These are phyloP conservation scores for Gryllus bimaculatus DNA, from an alignment of 1,140 invertebrate species.

Conservation along the genomic window DNA sequence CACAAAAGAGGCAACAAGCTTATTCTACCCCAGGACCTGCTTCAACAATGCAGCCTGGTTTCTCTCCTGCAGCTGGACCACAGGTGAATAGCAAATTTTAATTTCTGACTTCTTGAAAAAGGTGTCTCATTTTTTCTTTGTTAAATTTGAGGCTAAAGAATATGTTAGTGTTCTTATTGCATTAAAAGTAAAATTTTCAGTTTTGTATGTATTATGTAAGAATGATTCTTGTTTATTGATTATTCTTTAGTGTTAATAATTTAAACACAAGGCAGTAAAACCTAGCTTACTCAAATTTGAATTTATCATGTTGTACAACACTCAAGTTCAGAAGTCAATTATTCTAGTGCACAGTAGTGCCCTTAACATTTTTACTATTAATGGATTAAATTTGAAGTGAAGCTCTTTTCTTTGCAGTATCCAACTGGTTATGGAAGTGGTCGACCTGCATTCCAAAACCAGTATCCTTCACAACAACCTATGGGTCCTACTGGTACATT, in stretches of 20 bases:
- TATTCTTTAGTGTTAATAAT: no score
- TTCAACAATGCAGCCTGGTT: slow-evolving; percentile 40
- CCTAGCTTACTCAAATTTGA: no score
- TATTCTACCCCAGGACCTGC: slow-evolving; percentile 30
- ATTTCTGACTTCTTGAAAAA: background rate
- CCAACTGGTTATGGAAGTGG: slow-evolving; percentile 40
- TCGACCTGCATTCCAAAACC: slow-evolving; percentile 53
- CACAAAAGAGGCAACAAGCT: slow-evolving; percentile 54
- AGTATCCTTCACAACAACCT: slow-evolving; percentile 55
- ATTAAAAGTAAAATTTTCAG: background rate
- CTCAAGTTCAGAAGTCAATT: no score
- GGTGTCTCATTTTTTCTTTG: background rate
- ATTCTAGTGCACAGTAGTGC: no score
- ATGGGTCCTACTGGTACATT: slow-evolving; percentile 25
- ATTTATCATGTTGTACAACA: no score
- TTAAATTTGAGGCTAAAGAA: background rate
- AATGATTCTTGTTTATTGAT: no score
- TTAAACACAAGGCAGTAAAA: no score
- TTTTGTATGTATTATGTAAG: no score
- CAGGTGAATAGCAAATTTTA: slow-evolving; percentile 24
- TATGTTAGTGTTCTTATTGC: background rate
- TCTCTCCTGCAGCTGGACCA: slow-evolving; percentile 39
- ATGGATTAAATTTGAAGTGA: background rate
- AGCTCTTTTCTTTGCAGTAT: slow-evolving; percentile 36
- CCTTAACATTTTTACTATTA: background rate